Conservation (phyloP, 2,797 vertebrate species). For the Brotula barbata region DNA sequence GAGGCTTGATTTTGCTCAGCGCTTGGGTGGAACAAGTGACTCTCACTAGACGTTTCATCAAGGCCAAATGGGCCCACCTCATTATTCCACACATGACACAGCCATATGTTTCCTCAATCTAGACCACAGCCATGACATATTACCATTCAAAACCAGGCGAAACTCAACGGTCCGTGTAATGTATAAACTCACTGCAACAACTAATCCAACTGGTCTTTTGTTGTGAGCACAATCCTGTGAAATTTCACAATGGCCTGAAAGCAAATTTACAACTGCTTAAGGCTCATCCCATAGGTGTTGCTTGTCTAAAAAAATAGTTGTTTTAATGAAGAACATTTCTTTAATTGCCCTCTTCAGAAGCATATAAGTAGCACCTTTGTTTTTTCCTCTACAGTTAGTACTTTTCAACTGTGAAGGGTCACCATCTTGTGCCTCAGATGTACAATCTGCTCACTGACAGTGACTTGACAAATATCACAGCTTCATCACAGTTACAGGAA, state of each 20-base stretch:
- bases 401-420: slow-evolving; percentile 20
- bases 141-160: neutral
- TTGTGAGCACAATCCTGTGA: slow-evolving; percentile 6
- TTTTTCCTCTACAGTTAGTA: neutral
- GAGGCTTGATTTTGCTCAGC: slow-evolving; percentile 37
- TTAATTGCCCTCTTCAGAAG: neutral
- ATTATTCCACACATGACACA: slow-evolving; percentile 34
- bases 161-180: neutral
- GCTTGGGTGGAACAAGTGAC: slow-evolving; percentile 51
- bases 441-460: slow-evolving; percentile 42
- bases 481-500: slow-evolving; percentile 59
- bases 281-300: neutral
- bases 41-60: slow-evolving; percentile 32
- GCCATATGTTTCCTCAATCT: neutral
- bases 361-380: neutral
- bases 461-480: slow-evolving; percentile 66
- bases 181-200: neutral
- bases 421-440: slow-evolving; percentile 43
- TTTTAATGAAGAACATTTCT: neutral
- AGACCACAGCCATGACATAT: neutral
- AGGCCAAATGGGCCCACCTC: slow-evolving; percentile 7
- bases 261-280: slow-evolving; percentile 3
- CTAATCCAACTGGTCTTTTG: neutral
- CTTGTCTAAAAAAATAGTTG: neutral
- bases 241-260: slow-evolving; percentile 2